phyloP scores from a whole-genome alignment of 1,140 invertebrate genomes.

The Micrasema minimum region DNA sequence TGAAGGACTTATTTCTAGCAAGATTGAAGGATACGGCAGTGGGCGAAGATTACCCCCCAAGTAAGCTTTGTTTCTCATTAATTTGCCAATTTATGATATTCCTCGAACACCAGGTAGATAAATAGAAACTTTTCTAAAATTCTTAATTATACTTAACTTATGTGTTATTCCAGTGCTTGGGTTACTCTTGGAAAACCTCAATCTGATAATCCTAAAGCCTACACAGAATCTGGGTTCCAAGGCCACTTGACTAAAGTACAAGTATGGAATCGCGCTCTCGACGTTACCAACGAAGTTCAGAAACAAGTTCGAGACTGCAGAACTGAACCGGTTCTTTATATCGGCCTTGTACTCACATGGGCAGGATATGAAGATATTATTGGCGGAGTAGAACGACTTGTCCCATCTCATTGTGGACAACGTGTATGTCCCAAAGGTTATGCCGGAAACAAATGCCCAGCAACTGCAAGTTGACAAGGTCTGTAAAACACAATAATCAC shows the following conservation, averaged over 20 bases:
- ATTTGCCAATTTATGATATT: too few relatives aligned
- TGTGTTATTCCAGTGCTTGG: slow-evolving; percentile 91
- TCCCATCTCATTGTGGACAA: slow-evolving; percentile 92
- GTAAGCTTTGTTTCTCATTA: slow-evolving; percentile 67
- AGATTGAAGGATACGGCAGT: slow-evolving; percentile 85
- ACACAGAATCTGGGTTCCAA: slow-evolving; percentile 90
- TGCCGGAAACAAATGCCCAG: slow-evolving; percentile 83
- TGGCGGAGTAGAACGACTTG: slow-evolving; percentile 90
- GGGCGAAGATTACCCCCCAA: slow-evolving; percentile 81
- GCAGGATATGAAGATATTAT: slow-evolving; percentile 89
- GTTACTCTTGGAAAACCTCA: slow-evolving; percentile 90
- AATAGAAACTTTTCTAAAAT: slow-evolving; percentile 1
- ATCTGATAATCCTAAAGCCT: slow-evolving; percentile 76
- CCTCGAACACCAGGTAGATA: too few relatives aligned
- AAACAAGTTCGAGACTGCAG: slow-evolving; percentile 92
- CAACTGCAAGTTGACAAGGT: slow-evolving; percentile 86
- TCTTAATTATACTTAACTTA: too few relatives aligned
- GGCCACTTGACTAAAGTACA: slow-evolving; percentile 95
- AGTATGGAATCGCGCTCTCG: slow-evolving; percentile 90
- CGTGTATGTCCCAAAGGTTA: slow-evolving; percentile 87
- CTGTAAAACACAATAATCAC: too few relatives aligned
- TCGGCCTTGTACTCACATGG: slow-evolving; percentile 89
- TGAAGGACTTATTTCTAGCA: slow-evolving; percentile 92
- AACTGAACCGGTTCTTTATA: slow-evolving; percentile 89
- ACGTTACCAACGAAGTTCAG: slow-evolving; percentile 93